Percentiles rank a stretch among this genome's conserved stretches.
Conservation (phyloP, 2,797 vertebrate genomes). For the Silurus aristotelis region DNA sequence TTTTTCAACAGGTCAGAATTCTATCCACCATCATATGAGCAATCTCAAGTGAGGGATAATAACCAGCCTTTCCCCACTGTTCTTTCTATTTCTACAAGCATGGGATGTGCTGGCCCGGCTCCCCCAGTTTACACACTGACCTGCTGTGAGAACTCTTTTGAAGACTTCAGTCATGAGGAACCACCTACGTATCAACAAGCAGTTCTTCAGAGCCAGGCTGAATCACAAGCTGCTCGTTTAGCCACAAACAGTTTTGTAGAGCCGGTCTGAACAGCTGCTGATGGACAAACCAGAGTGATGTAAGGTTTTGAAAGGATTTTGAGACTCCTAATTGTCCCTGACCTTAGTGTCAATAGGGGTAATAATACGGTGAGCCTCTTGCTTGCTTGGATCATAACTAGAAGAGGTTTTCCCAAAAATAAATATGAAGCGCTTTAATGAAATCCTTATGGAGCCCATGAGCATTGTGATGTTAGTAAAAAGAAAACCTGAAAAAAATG, state of each 20-base stretch:
- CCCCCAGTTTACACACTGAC: slow-evolving; percentile 76
- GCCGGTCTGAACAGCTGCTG: neutral
- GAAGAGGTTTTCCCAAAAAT: neutral
- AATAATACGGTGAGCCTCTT: neutral
- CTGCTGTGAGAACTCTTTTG: slow-evolving; percentile 59
- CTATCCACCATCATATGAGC: slow-evolving; percentile 81
- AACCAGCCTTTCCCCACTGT: neutral
- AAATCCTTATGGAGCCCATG: neutral
- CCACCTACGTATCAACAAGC: slow-evolving; percentile 74
- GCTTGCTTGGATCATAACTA: neutral
- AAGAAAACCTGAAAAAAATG: neutral
- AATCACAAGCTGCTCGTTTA: slow-evolving; percentile 71
- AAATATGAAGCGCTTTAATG: neutral
- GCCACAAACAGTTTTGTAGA: neutral
- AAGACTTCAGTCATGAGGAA: slow-evolving; percentile 67
- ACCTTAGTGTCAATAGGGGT: neutral
- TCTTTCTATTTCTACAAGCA: slow-evolving; percentile 23
- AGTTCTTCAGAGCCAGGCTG: neutral
- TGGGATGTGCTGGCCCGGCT: slow-evolving; percentile 58
- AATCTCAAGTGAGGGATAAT: slow-evolving; percentile 65
- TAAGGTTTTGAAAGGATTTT: neutral
- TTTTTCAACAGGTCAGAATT: slow-evolving; percentile 69
- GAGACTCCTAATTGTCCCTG: neutral
- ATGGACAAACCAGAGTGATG: neutral
- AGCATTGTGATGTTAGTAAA: neutral